These are phyloP conservation scores for Sycobia sp. DNA, from an alignment of 1,140 invertebrate species.

Conservation along the genomic window DNA sequence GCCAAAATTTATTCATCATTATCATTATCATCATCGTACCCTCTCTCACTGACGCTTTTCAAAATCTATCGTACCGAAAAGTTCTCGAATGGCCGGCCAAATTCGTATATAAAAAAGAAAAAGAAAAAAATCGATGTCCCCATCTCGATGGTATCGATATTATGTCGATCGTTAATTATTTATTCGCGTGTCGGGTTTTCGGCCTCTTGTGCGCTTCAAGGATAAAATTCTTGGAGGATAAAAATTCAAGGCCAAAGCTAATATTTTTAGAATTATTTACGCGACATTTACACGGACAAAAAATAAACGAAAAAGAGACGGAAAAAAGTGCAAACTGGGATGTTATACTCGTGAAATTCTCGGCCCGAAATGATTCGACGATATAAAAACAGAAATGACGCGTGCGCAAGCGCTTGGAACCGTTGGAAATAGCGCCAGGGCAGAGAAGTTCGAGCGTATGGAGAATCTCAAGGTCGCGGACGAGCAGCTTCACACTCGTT, in stretches of 20 bases:
- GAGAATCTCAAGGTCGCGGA: slow-evolving; percentile 25
- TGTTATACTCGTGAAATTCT: no score
- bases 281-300: no score
- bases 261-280: no score
- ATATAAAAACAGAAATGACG: background rate
- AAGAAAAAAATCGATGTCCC: background rate
- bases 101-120: background rate
- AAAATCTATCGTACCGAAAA: slow-evolving; percentile 9
- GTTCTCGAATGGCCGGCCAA: background rate
- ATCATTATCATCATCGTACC: background rate
- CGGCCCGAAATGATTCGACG: no score
- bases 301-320: no score
- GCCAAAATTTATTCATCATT: background rate
- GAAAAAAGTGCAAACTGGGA: no score
- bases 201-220: no score
- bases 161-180: background rate
- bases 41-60: background rate
- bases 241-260: slow-evolving; percentile 9
- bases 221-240: background rate
- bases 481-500: slow-evolving; percentile 3
- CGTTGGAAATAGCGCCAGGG: slow-evolving; percentile 2
- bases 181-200: no score
- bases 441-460: slow-evolving; percentile 6
- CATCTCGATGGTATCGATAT: background rate
- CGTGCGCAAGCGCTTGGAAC: no score